phyloP scores from a whole-genome alignment of 1,140 invertebrate genomes.

The Panagrolaimus sp. region DNA sequence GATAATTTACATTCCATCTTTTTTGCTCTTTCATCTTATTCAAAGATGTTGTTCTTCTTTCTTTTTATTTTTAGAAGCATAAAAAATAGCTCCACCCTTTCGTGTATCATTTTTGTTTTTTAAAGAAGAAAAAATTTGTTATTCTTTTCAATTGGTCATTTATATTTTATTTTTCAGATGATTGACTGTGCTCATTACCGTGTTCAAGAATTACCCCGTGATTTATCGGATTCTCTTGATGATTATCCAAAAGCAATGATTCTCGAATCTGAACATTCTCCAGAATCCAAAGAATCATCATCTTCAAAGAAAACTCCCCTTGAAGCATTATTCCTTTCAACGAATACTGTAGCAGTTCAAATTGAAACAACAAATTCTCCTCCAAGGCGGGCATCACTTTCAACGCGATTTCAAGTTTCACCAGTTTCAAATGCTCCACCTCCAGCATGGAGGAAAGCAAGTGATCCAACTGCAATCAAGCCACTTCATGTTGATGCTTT shows the following conservation, averaged over 20 bases:
- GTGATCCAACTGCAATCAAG: background rate
- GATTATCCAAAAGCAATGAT: constrained; percentile 9
- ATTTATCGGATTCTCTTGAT: background rate
- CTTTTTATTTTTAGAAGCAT: too few relatives aligned
- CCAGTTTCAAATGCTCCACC: background rate
- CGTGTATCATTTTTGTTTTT: too few relatives aligned
- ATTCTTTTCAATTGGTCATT: background rate
- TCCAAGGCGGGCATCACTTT: background rate
- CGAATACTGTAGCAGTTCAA: background rate
- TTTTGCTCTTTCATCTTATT: too few relatives aligned
- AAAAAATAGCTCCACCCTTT: too few relatives aligned
- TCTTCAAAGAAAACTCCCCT: background rate
- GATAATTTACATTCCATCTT: too few relatives aligned
- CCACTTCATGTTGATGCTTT: constrained; percentile 14
- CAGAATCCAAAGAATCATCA: background rate
- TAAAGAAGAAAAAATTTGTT: too few relatives aligned
- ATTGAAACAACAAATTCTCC: background rate
- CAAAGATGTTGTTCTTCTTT: too few relatives aligned
- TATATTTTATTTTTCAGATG: constrained; percentile 17
- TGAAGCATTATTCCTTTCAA: background rate
- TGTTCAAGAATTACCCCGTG: constrained; percentile 5
- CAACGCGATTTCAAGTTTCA: constrained; percentile 3
- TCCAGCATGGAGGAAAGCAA: background rate
- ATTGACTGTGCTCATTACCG: constrained; percentile 10
- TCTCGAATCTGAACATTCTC: background rate